Evolutionary conservation across 2,888 invertebrate genomes (phyloP).

Genomic region (Pammene fasciana): DNA sequence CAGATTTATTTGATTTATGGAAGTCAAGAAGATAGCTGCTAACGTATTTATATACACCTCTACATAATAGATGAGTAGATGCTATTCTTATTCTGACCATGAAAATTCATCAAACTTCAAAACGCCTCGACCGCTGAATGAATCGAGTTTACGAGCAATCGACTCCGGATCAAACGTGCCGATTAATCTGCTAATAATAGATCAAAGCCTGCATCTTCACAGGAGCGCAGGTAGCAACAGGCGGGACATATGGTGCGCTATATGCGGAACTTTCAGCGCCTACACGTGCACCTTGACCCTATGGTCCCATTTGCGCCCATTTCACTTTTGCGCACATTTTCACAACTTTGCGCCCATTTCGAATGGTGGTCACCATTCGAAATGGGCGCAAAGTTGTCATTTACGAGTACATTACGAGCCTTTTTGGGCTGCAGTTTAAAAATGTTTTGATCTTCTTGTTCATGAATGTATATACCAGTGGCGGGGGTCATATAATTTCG

Average conservation of each 20-base stretch:
- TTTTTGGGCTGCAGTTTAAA: too few relatives aligned
- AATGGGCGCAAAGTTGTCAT: too few relatives aligned
- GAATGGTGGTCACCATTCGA: too few relatives aligned
- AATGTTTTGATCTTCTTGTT: too few relatives aligned
- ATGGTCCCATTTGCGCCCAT: not conserved
- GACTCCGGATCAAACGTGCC: slow-evolving; percentile 63
- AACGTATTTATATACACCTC: not conserved
- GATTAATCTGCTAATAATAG: slow-evolving; percentile 63
- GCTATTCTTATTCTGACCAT: slow-evolving; percentile 14
- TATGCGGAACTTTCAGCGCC: slow-evolving; percentile 8
- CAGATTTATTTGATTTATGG: too few relatives aligned
- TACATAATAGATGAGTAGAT: not conserved
- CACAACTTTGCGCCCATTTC: too few relatives aligned
- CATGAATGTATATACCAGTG: too few relatives aligned
- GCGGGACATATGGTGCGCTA: not conserved
- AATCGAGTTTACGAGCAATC: slow-evolving; percentile 49
- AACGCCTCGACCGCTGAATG: slow-evolving; percentile 47
- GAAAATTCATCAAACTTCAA: slow-evolving; percentile 22
- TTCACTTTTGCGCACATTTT: too few relatives aligned
- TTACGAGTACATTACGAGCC: too few relatives aligned
- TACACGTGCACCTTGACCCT: not conserved
- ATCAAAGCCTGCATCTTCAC: slow-evolving; percentile 56
- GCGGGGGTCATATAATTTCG: too few relatives aligned
- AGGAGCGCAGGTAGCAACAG: slow-evolving; percentile 20
- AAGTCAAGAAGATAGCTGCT: too few relatives aligned